Evolutionary conservation across 2,113 vertebrate species (phyloP).

Genomic region (Sinocyclocheilus maitianheensis): DNA sequence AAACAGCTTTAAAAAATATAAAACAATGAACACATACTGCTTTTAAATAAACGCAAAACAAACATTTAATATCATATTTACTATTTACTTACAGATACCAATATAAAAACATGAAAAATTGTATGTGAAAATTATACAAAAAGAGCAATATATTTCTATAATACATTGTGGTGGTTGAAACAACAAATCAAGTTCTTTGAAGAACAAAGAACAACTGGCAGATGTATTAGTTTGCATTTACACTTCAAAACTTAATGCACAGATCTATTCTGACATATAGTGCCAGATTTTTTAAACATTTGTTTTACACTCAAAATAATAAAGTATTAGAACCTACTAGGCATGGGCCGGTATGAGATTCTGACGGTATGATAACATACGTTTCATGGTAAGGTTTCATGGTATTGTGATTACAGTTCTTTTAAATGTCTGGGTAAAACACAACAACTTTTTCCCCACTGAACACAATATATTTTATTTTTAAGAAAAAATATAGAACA

Average conservation of each 20-base stretch:
- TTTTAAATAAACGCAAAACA: not conserved
- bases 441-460: too few relatives aligned
- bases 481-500: too few relatives aligned
- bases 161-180: not conserved
- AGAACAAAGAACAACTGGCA: not conserved
- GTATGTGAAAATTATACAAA: not conserved
- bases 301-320: not conserved
- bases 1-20: not conserved
- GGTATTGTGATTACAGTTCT: too few relatives aligned
- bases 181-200: not conserved
- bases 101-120: not conserved
- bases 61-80: not conserved
- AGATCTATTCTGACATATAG: not conserved
- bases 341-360: too few relatives aligned
- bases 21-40: not conserved
- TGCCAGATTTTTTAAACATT: not conserved
- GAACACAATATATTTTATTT: too few relatives aligned
- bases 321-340: too few relatives aligned
- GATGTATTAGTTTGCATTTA: not conserved
- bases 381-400: too few relatives aligned
- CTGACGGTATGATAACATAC: too few relatives aligned
- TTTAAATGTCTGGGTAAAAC: too few relatives aligned
- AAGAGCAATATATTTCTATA: not conserved
- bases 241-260: not conserved
- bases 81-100: not conserved